phyloP scores from a whole-genome alignment of 2,888 invertebrate genomes.

The Operophtera brumata region DNA sequence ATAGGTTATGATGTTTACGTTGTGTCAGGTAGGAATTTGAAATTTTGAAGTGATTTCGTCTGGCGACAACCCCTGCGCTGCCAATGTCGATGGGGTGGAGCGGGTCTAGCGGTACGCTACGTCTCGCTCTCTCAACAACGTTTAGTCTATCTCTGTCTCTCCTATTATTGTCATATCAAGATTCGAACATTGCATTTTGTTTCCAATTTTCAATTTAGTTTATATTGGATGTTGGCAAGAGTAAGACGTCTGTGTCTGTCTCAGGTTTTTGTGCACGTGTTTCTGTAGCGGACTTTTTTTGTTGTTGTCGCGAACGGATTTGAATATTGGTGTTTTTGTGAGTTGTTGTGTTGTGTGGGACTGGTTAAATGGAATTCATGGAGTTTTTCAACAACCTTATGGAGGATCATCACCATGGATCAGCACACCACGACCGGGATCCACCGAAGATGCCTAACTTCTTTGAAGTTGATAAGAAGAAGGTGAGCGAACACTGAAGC shows the following conservation, averaged over 20 bases:
- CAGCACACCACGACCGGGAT: constrained; percentile 54
- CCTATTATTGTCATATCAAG: constrained; percentile 80
- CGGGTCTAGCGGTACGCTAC: constrained; percentile 57
- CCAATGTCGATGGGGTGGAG: constrained; percentile 72
- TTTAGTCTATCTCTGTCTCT: constrained; percentile 66
- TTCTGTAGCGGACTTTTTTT: constrained; percentile 47
- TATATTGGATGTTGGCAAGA: constrained; percentile 77
- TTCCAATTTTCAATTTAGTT: constrained; percentile 81
- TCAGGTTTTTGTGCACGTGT: constrained; percentile 66
- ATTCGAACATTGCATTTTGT: constrained; percentile 79
- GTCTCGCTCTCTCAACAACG: constrained; percentile 54
- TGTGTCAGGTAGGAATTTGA: constrained; percentile 64
- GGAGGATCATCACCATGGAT: constrained; percentile 61
- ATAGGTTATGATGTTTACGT: constrained; percentile 44
- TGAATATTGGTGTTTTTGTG: constrained; percentile 47
- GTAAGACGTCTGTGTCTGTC: constrained; percentile 70
- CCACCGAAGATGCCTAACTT: constrained; percentile 72
- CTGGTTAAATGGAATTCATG: constrained; percentile 68
- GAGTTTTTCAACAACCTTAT: constrained; percentile 67
- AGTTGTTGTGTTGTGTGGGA: constrained; percentile 40
- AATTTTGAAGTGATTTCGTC: constrained; percentile 71
- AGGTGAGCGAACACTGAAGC: constrained; percentile 45
- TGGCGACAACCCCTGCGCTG: constrained; percentile 77
- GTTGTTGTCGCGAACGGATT: constrained; percentile 39
- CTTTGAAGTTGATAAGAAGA: constrained; percentile 74